Evolutionary conservation across 2,888 invertebrate species (phyloP).

Genomic region (Pelosia muscerda): DNA sequence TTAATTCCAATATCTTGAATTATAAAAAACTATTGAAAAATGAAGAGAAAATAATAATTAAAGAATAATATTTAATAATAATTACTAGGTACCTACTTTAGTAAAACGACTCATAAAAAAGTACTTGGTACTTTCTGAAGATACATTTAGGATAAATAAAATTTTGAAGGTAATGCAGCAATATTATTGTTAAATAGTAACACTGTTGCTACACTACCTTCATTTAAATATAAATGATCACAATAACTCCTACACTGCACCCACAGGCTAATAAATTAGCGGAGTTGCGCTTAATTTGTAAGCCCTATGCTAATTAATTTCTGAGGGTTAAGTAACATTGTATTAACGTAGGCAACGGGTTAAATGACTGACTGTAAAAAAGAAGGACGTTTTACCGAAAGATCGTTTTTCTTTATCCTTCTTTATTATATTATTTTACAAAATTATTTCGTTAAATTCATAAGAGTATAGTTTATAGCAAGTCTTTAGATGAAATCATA

Average conservation of each 20-base stretch:
- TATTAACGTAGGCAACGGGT: not conserved
- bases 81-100: no score
- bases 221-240: conserved; percentile 22
- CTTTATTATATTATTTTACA: no score
- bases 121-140: no score
- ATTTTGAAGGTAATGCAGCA: conserved; percentile 1
- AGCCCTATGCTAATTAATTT: conserved; percentile 46
- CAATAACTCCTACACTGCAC: conserved; percentile 22
- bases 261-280: conserved; percentile 38
- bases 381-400: not conserved
- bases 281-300: conserved; percentile 37
- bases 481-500: not conserved
- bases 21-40: no score
- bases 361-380: not conserved
- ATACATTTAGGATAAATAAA: not conserved
- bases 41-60: no score
- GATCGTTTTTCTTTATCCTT: no score
- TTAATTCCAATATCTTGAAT: no score
- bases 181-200: not conserved
- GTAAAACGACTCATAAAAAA: no score
- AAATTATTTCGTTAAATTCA: not conserved
- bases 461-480: not conserved
- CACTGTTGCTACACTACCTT: conserved; percentile 6
- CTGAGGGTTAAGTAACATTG: conserved; percentile 16
- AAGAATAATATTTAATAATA: no score